phyloP scores from a whole-genome alignment of 2,888 invertebrate species.

The Conus canariensis region DNA sequence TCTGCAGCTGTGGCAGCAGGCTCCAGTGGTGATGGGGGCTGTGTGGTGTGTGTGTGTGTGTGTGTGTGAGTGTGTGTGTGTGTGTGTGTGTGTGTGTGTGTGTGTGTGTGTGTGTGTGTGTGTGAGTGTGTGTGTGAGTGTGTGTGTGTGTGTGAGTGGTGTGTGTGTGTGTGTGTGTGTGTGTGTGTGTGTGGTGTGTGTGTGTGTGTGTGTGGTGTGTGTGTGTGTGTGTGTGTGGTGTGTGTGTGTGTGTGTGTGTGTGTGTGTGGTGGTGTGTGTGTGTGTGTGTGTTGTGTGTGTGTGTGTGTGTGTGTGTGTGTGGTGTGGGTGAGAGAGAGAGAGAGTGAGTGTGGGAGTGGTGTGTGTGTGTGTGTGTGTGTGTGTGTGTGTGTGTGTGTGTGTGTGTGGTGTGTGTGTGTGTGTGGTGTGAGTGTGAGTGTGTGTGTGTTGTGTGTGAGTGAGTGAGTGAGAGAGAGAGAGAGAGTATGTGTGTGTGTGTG shows the following conservation, averaged over 20 bases:
- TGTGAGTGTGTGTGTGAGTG: slow-evolving; percentile 15
- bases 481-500: background rate
- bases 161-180: too few species aligned
- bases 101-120: slow-evolving; percentile 18
- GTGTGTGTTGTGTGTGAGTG: slow-evolving; percentile 9
- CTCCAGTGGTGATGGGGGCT: too few species aligned
- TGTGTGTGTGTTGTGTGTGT: too few species aligned
- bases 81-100: slow-evolving; percentile 1
- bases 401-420: background rate
- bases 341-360: too few species aligned
- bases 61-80: too few species aligned
- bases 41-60: too few species aligned
- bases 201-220: background rate
- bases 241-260: background rate
- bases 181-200: slow-evolving; percentile 11
- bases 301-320: slow-evolving; percentile 1
- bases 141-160: background rate
- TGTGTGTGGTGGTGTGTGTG: slow-evolving; percentile 8
- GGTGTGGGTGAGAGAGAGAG: too few species aligned
- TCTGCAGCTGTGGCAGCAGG: too few species aligned
- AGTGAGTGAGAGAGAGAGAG: background rate
- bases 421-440: too few species aligned
- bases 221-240: background rate
- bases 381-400: slow-evolving; percentile 23
- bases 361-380: too few species aligned